phyloP scores from a whole-genome alignment of 2,888 invertebrate species.

The Dichetophora obliterata region DNA sequence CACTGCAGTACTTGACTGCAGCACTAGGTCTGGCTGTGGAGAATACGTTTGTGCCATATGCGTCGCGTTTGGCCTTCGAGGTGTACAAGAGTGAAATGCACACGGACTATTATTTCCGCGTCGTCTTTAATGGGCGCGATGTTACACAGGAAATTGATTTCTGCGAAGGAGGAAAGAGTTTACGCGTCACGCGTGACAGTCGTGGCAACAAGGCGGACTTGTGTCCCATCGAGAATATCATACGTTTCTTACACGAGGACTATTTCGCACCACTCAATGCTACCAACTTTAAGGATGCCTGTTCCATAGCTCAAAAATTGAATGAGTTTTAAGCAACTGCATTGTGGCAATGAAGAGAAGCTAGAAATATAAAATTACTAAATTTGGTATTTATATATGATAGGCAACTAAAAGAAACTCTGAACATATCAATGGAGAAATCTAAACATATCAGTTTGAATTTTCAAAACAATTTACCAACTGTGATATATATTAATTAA shows the following conservation, averaged over 20 bases:
- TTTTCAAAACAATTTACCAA: slow-evolving; percentile 48
- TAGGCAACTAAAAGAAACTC: background rate
- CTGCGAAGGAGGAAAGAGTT: slow-evolving; percentile 76
- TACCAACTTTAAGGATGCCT: slow-evolving; percentile 91
- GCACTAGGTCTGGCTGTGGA: slow-evolving; percentile 78
- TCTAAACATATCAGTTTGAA: slow-evolving; percentile 49
- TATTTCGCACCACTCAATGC: slow-evolving; percentile 86
- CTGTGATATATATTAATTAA: slow-evolving; percentile 50
- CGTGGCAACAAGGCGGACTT: slow-evolving; percentile 73
- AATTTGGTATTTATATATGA: background rate
- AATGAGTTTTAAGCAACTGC: slow-evolving; percentile 61
- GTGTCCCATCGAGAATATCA: slow-evolving; percentile 89
- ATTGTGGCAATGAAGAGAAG: background rate
- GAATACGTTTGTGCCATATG: slow-evolving; percentile 82
- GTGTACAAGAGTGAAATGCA: slow-evolving; percentile 81
- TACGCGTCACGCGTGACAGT: slow-evolving; percentile 71
- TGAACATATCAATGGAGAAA: slow-evolving; percentile 44
- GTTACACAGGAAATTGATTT: slow-evolving; percentile 86
- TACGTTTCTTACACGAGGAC: slow-evolving; percentile 88
- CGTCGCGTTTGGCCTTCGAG: slow-evolving; percentile 89
- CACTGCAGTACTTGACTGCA: slow-evolving; percentile 84
- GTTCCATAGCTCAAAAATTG: slow-evolving; percentile 70
- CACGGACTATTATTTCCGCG: slow-evolving; percentile 81
- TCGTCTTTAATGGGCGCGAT: slow-evolving; percentile 88
- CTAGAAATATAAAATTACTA: background rate